Percentiles rank a stretch among this genome's conserved stretches.
Evolutionary conservation across 2,797 vertebrate genomes (phyloP).

Genomic region (Galaxias olidus): DNA sequence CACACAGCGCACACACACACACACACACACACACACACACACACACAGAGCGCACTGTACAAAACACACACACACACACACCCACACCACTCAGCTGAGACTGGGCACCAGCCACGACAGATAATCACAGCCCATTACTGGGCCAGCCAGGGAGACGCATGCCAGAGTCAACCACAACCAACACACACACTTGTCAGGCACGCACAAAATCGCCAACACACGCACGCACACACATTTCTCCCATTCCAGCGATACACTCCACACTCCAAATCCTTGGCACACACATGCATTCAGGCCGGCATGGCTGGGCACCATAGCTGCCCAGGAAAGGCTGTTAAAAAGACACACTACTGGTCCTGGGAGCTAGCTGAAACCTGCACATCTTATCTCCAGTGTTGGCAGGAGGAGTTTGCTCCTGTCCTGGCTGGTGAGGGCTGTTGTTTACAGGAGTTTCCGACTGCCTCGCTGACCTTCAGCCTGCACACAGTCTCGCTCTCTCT

Average conservation of each 20-base stretch:
- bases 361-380: background rate
- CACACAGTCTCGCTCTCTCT: background rate
- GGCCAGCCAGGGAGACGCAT: conserved; percentile 41
- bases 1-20: background rate
- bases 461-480: background rate
- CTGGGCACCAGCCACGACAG: conserved; percentile 46
- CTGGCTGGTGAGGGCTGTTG: conserved; percentile 15
- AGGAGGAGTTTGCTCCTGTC: conserved; percentile 33
- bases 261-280: conserved; percentile 35
- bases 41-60: conserved; percentile 35
- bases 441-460: conserved; percentile 12
- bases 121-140: conserved; percentile 52
- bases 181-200: conserved; percentile 29
- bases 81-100: conserved; percentile 39
- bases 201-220: background rate
- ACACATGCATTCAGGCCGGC: conserved; percentile 50
- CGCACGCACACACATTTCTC: background rate
- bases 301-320: conserved; percentile 10
- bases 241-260: background rate
- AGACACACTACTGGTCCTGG: too few relatives aligned
- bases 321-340: conserved; percentile 13
- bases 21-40: conserved; percentile 42
- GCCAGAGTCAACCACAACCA: conserved; percentile 39
- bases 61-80: conserved; percentile 30
- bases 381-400: conserved; percentile 28